Base-by-base conservation (phyloP, 2,888 invertebrate genomes). In the Agriopis marginaria region DNA sequence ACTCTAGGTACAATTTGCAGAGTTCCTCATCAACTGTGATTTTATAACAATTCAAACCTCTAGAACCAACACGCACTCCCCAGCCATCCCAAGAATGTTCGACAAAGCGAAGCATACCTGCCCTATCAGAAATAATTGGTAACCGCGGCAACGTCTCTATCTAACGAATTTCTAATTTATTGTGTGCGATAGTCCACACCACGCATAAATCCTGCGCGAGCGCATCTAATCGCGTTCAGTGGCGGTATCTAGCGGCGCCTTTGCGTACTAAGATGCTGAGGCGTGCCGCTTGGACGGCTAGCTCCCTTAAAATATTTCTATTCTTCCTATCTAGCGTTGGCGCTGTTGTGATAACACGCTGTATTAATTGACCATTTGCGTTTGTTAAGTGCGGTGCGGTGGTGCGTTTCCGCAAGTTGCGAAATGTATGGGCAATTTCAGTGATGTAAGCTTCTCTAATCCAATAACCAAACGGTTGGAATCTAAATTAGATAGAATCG, bases 131-230 rank as follows among this genome's bases (percentile, higher is more conserved):
- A 91, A 92, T 93, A 93, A 93, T 93, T 93, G 93, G 91, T 89
- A 87, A 88, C 83, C 85, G 73, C 70, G 73, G 76, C 81, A 78
- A 90, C 90, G 89, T 89, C 92, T 93, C 87, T 93, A 93, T 94
- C 93, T 93, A 92, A 91, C 92, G 89, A 93, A 93, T 92, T 92
- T 92, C 92, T 92, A 94, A 94, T 94, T 93, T 93, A 94, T 90
- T 83, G 90, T 86, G 83, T 81, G 86, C 88, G 92, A 93, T 93
- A 92, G 83, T 79, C 77, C 84, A 80, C 85, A 81, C 82, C 82
- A 84, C 61, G 90, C 89, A 84, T 92, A 93, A 93, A 93, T 93
- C 86, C 82, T 88, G 87, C 87, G 88, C 83, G 79, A 61, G 79
- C 88, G 86, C 91, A 93, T 93, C 93, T 93, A 90, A 93, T 93